A percentile compares a stretch with the other conserved stretches of the same genome.
These are phyloP conservation scores for Therioaphis trifolii DNA, from an alignment of 2,888 invertebrate genomes.

Conservation along the genomic window DNA sequence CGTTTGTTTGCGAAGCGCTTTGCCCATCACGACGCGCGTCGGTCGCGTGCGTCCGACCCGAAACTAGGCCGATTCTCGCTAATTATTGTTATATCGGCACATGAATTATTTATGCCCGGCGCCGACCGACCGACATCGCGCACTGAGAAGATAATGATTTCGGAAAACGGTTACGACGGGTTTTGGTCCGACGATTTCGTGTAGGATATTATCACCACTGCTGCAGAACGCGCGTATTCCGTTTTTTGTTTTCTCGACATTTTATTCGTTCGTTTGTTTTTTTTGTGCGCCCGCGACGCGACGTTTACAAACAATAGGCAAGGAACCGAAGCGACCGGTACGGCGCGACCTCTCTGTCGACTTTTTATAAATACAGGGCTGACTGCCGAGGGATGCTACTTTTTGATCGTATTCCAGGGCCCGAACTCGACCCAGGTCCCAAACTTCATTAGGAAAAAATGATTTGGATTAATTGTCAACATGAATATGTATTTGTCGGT, in stretches of 20 bases:
- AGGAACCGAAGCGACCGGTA: background rate
- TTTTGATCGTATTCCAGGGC: too few relatives aligned
- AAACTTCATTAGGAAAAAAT: too few relatives aligned
- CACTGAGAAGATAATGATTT: constrained; percentile 47
- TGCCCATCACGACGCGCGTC: background rate
- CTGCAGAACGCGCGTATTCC: background rate
- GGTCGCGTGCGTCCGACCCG: constrained; percentile 36
- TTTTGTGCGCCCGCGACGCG: background rate
- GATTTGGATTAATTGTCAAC: too few relatives aligned
- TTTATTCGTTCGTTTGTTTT: background rate
- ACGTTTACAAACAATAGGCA: background rate
- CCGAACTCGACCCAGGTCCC: too few relatives aligned
- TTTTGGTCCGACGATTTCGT: constrained; percentile 39
- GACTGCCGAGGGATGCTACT: too few relatives aligned
- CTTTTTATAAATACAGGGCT: too few relatives aligned
- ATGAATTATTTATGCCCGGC: constrained; percentile 1
- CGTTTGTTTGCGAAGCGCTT: constrained; percentile 4
- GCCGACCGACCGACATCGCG: too few relatives aligned
- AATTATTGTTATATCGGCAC: background rate
- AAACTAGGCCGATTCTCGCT: constrained; percentile 42
- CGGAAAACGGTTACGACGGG: constrained; percentile 27
- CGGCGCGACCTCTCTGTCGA: too few relatives aligned
- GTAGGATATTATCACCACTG: too few relatives aligned
- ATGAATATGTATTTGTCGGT: too few relatives aligned
- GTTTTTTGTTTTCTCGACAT: constrained; percentile 2